Evolutionary conservation across 2,888 invertebrate genomes (phyloP), one percentile per base, ranked within the genome.

Genomic region (Troides oblongomaculatus): DNA sequence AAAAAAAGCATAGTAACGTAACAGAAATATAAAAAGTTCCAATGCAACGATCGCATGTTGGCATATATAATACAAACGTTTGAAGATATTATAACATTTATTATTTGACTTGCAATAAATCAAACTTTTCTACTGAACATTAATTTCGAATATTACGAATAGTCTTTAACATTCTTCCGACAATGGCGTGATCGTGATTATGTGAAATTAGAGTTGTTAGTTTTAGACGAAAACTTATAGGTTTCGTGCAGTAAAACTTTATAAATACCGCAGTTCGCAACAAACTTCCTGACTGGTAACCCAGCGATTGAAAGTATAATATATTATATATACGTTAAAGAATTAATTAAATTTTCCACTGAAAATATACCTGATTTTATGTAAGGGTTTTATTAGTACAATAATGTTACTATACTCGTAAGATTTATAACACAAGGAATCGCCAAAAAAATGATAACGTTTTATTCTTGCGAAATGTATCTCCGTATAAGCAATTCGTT

Each of bases 131-230:
- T 58, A 23, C 23, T 18, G 60, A 14, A 66, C 60, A 60, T 60
- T 60, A 66, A 66, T 66, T 30, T 66, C 18, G 36, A 65, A 65
- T 59, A 30, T 66, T 58, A 53, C 66, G 50, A 60, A 60, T 58
- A 53, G 46, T 64, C 23, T 59, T 65, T 36, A 36, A 60, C 65
- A 66, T 66, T 60, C 60, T 66, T 60, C 7, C 66, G 30, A n/a
- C 60, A n/a, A 66, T 66, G 14, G 66, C 66, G 66, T 66, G 66
- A 60, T 53, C 25, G 59, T 21, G n/a, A 17, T 65, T 59, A 59
- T 25, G 39, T 58, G 36, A 23, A 50, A 59, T 50, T 39, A n/a
- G 25, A 50, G 65, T 65, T 65, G 39, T 58, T 58, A 58, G 25
- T 58, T 58, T 23, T 23, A 58, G 25, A 58, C 25, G 46, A 50